These are phyloP conservation scores for Hemichromis elongatus DNA, from an alignment of 2,113 vertebrate genomes.

Conservation along the genomic window DNA sequence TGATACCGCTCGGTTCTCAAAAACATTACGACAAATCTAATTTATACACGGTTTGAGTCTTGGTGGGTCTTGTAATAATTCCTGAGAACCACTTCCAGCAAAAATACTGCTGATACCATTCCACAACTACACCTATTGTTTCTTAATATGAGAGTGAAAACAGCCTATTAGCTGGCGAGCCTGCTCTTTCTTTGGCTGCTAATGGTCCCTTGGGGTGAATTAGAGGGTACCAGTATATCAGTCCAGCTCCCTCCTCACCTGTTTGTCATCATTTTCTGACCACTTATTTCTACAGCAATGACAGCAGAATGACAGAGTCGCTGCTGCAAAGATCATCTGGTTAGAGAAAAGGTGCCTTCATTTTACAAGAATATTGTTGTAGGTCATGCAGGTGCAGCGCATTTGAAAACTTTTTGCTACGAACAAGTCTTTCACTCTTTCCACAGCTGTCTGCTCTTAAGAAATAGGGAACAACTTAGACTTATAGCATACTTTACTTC, in stretches of 20 bases:
- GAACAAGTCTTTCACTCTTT: background rate
- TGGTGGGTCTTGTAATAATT: background rate
- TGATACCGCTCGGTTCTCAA: background rate
- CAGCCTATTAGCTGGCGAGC: slow-evolving; percentile 40
- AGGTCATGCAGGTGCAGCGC: background rate
- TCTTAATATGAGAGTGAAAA: slow-evolving; percentile 34
- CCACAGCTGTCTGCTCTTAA: background rate
- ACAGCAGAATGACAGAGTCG: background rate
- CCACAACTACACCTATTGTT: slow-evolving; percentile 36
- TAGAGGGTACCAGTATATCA: slow-evolving; percentile 28
- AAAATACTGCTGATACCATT: slow-evolving; percentile 31
- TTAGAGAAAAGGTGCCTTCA: slow-evolving; percentile 8
- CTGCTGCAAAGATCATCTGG: slow-evolving; percentile 16
- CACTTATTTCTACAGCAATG: background rate
- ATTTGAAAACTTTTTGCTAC: background rate
- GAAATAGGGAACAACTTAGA: background rate
- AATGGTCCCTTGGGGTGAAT: slow-evolving; percentile 42
- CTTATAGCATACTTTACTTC: background rate
- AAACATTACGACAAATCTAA: background rate
- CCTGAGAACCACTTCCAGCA: background rate
- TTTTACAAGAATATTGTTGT: background rate
- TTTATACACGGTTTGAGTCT: background rate
- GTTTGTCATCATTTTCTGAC: slow-evolving; percentile 11
- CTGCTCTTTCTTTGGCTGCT: slow-evolving; percentile 32
- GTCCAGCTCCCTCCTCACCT: background rate